Evolutionary conservation across 2,113 vertebrate species (phyloP).

Genomic region (Chaetops frenatus): DNA sequence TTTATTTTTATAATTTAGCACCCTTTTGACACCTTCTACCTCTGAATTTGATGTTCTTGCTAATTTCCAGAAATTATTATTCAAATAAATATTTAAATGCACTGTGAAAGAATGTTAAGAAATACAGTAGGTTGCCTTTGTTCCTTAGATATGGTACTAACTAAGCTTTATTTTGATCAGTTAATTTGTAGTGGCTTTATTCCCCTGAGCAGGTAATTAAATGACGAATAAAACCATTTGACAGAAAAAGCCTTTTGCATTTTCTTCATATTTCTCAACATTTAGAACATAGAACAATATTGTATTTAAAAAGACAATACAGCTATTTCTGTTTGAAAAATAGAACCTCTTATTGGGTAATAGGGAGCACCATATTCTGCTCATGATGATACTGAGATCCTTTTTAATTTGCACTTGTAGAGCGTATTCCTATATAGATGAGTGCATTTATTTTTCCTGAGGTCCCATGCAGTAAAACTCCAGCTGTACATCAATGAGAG

Average conservation of each 20-base stretch:
- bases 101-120: neutral
- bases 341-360: neutral
- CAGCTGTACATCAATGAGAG: accelerated
- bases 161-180: neutral
- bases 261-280: neutral
- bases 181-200: neutral
- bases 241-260: neutral
- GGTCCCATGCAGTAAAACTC: neutral
- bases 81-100: neutral
- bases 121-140: neutral
- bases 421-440: neutral
- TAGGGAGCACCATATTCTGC: neutral
- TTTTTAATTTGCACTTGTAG: neutral
- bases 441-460: neutral
- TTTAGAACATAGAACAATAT: neutral
- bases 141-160: neutral
- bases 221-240: neutral
- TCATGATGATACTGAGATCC: neutral
- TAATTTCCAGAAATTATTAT: neutral
- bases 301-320: neutral
- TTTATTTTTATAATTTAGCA: neutral
- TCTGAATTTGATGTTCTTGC: neutral
- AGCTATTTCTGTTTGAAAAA: neutral
- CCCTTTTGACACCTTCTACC: neutral
- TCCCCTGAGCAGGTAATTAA: neutral